Evolutionary conservation across 2,113 vertebrate species (phyloP), one percentile per base, ranked within the genome.

Genomic region (Notothenia rossii): DNA sequence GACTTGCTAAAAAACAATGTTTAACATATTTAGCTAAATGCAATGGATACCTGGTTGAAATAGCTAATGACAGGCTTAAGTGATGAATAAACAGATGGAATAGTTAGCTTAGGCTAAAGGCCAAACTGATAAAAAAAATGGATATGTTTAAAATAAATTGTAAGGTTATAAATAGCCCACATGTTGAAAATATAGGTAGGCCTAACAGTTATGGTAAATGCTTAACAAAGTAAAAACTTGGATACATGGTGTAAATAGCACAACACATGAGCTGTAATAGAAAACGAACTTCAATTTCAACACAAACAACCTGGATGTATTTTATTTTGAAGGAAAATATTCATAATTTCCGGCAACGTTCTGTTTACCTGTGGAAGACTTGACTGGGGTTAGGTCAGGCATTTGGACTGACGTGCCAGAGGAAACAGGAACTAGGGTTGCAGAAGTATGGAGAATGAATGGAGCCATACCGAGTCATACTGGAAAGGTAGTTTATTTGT

Each of bases 401-500:
- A 61, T 66, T 45, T 29, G 48, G 1, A 25, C 55, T 68, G 67
- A 55, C 12, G 55, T 79, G n/a, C 18, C 60, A 58, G 33, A n/a
- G 4, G 56, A 82, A 51, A 33, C 81, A 80, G 69, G 80, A 88
- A 81, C 12, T 10, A 0, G 22, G 11, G n/a, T 14, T 62, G 20
- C 56, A 62, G 22, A 43, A 36, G 14, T 12, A 0, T 3, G 59
- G 10, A 46, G 80, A 29, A 29, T 29, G 80, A 29, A 29, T 29
- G 3, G 29, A 29, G 29, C 61, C 85, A 77, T 71, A 40, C 12
- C 60, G 29, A 29, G 29, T 58, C 85, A 77, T 71, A 40, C 12
- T 63, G 61, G 33, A 55, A 60, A 48, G 65, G 15, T 62, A 15
- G 40, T 33, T 45, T 1, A n/a, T 22, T 2, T 54, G 10, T 22